Evolutionary conservation across 2,797 vertebrate genomes (phyloP).

Genomic region (Galago senegalensis): DNA sequence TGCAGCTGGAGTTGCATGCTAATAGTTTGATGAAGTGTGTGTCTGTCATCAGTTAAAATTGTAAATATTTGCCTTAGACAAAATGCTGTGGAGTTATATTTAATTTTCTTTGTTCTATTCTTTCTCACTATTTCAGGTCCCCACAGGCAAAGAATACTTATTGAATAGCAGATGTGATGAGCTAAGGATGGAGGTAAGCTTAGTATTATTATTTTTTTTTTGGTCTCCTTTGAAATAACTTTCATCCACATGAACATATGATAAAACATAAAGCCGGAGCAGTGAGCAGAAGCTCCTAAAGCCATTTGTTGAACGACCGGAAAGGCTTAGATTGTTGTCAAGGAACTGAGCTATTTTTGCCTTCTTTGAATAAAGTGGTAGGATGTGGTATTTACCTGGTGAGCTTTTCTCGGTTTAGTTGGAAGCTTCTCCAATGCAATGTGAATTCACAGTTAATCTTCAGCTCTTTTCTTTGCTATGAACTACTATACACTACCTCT

Average conservation of each 20-base stretch:
- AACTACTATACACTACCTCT: background rate
- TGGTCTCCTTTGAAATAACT: conserved; percentile 24
- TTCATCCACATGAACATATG: background rate
- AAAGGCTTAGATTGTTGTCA: conserved; percentile 43
- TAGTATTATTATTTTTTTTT: background rate
- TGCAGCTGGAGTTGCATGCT: conserved; percentile 94
- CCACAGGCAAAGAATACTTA: conserved; percentile 82
- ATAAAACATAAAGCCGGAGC: background rate
- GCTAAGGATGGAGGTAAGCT: conserved; percentile 87
- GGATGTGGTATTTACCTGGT: background rate
- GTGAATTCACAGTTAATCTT: background rate
- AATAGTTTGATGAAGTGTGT: conserved; percentile 86
- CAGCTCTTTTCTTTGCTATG: background rate
- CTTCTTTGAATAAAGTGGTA: conserved; percentile 51
- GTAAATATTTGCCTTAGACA: conserved; percentile 75
- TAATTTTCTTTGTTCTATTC: conserved; percentile 88
- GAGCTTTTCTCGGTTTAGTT: conserved; percentile 37
- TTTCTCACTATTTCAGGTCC: conserved; percentile 90
- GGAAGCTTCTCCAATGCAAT: conserved; percentile 27
- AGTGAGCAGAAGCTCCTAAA: background rate
- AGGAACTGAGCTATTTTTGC: conserved; percentile 23
- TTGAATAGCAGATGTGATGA: conserved; percentile 82
- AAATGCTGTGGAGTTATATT: conserved; percentile 83
- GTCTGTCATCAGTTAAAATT: conserved; percentile 84
- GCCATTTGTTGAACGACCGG: background rate